phyloP scores from a whole-genome alignment of 2,888 invertebrate genomes.

The Drosophila nr. fundita region DNA sequence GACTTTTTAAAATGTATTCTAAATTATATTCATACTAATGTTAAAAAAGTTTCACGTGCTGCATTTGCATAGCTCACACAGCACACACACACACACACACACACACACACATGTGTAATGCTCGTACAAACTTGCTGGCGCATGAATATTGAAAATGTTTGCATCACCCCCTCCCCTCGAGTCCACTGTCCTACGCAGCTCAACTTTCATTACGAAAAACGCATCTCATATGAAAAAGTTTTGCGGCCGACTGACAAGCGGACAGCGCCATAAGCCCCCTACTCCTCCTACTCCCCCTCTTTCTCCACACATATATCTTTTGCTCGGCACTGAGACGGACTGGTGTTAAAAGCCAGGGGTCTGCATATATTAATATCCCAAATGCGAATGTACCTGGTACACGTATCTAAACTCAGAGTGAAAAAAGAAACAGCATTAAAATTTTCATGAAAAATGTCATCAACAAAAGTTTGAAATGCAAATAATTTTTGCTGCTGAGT shows the following conservation, averaged over 20 bases:
- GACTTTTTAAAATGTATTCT: constrained; percentile 58
- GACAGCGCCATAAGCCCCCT: constrained; percentile 11
- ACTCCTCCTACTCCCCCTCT: neutral
- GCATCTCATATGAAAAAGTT: constrained; percentile 76
- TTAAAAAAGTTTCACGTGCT: constrained; percentile 64
- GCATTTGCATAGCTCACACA: constrained; percentile 60
- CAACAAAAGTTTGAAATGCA: constrained; percentile 80
- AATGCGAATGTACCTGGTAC: constrained; percentile 60
- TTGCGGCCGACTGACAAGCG: constrained; percentile 63
- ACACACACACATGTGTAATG: constrained; percentile 7
- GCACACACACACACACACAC: constrained; percentile 32
- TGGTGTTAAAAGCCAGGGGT: constrained; percentile 74
- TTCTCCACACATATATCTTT: constrained; percentile 11
- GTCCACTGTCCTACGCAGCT: constrained; percentile 5
- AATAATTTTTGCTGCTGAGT: constrained; percentile 67
- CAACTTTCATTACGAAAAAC: constrained; percentile 77
- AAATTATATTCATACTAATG: constrained; percentile 82
- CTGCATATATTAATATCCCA: constrained; percentile 80
- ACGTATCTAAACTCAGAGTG: constrained; percentile 35
- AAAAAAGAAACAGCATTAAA: constrained; percentile 66
- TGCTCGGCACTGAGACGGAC: constrained; percentile 19
- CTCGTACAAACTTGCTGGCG: constrained; percentile 16
- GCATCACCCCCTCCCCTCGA: neutral
- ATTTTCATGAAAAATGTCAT: constrained; percentile 82
- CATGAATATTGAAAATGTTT: constrained; percentile 78